Percentiles rank a stretch among this genome's conserved stretches.
Conservation (phyloP, 2,888 invertebrate genomes). For the Nymphalis urticae region DNA sequence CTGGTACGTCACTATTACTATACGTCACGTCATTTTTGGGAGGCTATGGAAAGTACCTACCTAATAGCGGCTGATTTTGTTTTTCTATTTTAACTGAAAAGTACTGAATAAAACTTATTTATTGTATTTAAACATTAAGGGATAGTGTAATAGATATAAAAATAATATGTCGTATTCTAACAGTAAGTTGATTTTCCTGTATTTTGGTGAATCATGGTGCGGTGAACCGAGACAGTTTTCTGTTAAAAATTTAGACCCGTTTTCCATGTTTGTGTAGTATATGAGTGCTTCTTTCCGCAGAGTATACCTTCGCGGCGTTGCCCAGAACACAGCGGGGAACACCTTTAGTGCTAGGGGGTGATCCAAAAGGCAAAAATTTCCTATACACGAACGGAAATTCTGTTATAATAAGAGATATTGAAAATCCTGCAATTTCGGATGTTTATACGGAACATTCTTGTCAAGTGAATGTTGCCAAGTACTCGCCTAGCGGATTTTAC, state of each 20-base stretch:
- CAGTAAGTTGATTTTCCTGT: constrained; percentile 63
- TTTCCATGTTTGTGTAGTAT: constrained; percentile 28
- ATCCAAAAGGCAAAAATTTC: constrained; percentile 98
- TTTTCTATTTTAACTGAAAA: constrained; percentile 64
- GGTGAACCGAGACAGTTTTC: constrained; percentile 30
- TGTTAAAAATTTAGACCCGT: constrained; percentile 17
- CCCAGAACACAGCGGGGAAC: constrained; percentile 97
- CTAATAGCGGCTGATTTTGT: constrained; percentile 70
- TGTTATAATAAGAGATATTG: constrained; percentile 97
- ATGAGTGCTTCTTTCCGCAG: constrained; percentile 71
- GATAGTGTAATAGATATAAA: constrained; percentile 53
- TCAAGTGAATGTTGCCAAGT: constrained; percentile 97
- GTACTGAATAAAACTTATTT: constrained; percentile 60
- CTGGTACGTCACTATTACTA: constrained; percentile 17
- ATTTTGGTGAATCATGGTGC: constrained; percentile 48
- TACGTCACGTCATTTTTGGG: constrained; percentile 71
- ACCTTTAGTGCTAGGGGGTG: constrained; percentile 95
- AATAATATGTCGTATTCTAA: constrained; percentile 73
- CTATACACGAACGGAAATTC: constrained; percentile 98
- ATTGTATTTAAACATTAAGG: constrained; percentile 53
- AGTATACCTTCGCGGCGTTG: constrained; percentile 94
- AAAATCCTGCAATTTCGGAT: constrained; percentile 96
- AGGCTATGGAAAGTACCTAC: constrained; percentile 54
- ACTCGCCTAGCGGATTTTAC: constrained; percentile 98
- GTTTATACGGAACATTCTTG: constrained; percentile 99